phyloP scores from a whole-genome alignment of 2,113 vertebrate species.

The Hemiprocne comata region DNA sequence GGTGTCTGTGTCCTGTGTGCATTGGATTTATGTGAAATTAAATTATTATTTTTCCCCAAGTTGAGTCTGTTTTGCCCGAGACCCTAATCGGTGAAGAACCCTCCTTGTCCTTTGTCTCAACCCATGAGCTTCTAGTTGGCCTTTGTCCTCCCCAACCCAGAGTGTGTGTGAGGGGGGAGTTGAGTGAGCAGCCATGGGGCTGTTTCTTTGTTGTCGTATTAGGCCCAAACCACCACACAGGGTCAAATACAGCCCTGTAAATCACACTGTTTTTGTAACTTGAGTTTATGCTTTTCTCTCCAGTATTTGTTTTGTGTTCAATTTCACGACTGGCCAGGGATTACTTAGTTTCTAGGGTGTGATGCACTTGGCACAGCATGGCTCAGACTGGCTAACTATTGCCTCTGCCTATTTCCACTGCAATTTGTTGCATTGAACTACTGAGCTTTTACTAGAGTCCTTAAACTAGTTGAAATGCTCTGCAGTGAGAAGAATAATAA shows the following conservation, averaged over 20 bases:
- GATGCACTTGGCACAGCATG: background rate
- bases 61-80: too few species aligned
- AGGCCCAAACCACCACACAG: too few species aligned
- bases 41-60: too few species aligned
- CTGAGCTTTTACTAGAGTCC: background rate
- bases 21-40: too few species aligned
- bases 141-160: too few species aligned
- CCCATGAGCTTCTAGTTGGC: too few species aligned
- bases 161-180: too few species aligned
- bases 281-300: background rate
- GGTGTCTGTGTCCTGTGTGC: too few species aligned
- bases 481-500: background rate
- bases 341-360: background rate
- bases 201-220: too few species aligned
- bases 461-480: background rate
- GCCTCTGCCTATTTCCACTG: background rate
- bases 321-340: background rate
- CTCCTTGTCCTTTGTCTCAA: too few species aligned
- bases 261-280: background rate
- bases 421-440: background rate
- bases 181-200: too few species aligned
- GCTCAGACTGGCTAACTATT: background rate
- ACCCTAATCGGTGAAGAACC: too few species aligned
- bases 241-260: background rate
- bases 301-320: background rate